Percentiles rank a stretch among this genome's conserved stretches.
Evolutionary conservation across 23 tunicate genomes (phyloP).

Genomic region (Oikopleura dioica): DNA sequence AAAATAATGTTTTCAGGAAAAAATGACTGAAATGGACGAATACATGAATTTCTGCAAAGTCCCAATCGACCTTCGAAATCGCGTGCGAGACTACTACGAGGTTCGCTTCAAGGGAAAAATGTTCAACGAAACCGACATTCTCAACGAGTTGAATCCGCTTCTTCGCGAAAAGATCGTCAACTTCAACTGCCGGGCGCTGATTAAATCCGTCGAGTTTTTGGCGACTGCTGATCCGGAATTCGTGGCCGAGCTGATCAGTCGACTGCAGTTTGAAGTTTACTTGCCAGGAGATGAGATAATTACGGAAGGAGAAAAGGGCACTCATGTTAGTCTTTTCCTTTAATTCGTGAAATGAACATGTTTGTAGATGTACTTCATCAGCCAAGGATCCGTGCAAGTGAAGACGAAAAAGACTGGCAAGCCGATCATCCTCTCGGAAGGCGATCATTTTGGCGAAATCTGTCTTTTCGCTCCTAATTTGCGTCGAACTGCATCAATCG

Average conservation of each 20-base stretch:
- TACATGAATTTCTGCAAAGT: conserved; percentile 79
- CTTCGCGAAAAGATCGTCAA: conserved; percentile 74
- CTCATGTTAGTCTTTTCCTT: too few relatives aligned
- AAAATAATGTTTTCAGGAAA: not conserved
- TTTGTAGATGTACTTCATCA: conserved; percentile 99
- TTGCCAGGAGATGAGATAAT: conserved; percentile 43
- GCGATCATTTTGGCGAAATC: conserved; percentile 67
- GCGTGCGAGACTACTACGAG: conserved; percentile 75
- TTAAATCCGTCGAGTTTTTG: conserved; percentile 70
- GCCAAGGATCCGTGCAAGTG: conserved; percentile 65
- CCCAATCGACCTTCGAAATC: conserved; percentile 37
- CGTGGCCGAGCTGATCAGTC: conserved; percentile 57
- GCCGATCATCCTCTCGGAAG: conserved; percentile 21
- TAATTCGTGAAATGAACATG: too few relatives aligned
- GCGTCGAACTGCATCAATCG: conserved; percentile 31
- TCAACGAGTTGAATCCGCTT: conserved; percentile 23
- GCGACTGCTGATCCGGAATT: conserved; percentile 52
- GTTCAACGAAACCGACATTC: conserved; percentile 72
- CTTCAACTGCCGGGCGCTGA: conserved; percentile 72
- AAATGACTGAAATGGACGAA: conserved; percentile 44
- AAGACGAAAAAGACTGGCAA: conserved; percentile 10
- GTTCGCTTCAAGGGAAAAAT: conserved; percentile 75
- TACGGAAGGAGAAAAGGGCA: conserved; percentile 55
- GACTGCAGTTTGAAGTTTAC: conserved; percentile 64
- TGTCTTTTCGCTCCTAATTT: conserved; percentile 26